Base-by-base conservation (phyloP, 1,140 invertebrate genomes). In the Lerema accius region DNA sequence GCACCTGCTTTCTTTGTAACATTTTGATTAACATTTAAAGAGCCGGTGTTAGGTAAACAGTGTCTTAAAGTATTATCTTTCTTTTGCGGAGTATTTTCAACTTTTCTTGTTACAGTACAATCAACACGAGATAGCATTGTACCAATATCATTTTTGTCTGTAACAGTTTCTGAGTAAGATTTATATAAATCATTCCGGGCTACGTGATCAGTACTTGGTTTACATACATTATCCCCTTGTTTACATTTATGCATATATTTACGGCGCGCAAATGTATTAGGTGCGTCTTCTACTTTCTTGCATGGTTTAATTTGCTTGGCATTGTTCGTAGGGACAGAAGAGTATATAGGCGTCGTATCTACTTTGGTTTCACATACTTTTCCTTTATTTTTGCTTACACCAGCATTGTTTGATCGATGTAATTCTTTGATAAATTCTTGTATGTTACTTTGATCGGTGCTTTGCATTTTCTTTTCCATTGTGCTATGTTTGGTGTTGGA, bases 231-330 rank as follows among this genome's bases (percentile, higher is more conserved):
- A 42, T 85, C 79, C 37, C 58, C 73, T 45, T 81, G 75, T 71
- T 86, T 86, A 56, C 77, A 84, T 67, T 87, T 89, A 65, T 88
- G 81, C 72, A 86, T 73, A 62, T 89, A 90, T 55, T 78, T 88
- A n/a, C 83, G 75, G 16, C 88, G 80, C 7, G 88, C 70, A 55
- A 88, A 90, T 7, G 88, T 90, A 50, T 86, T 83, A n/a, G 77
- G 82, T 32, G 72, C 76, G 58, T 72, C 76, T 17, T 87, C 85
- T 10, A 59, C 65, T 67, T 76, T 82, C 66, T 82, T 82, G 28
- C 62, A 68, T 37, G 55, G 67, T 63, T 70, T 73, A 37, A 35
- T 39, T 55, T 74, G 49, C 66, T 71, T 69, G 62, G 37, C 19
- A 55, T 13, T 48, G 10, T 64, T 23, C 64, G 60, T 35, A 4